Evolutionary conservation across 2,797 vertebrate genomes (phyloP).

Genomic region (Muraenolepis orangiensis): DNA sequence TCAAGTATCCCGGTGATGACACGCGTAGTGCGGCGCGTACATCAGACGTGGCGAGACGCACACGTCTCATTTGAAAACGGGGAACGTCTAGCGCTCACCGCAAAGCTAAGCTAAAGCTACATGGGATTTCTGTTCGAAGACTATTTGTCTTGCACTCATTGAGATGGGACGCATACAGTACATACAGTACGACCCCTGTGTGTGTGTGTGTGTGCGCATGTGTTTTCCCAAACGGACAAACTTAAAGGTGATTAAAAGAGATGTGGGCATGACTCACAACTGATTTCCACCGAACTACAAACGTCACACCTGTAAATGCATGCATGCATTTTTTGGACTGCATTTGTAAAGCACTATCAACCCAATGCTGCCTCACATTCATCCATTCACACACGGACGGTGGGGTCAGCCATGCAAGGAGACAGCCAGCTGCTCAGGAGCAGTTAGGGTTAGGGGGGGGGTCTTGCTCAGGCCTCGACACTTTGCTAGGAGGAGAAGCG

Average conservation of each 20-base stretch:
- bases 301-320: not conserved
- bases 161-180: constrained; percentile 34
- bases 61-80: constrained; percentile 15
- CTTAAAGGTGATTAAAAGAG: constrained; percentile 31
- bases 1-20: constrained; percentile 12
- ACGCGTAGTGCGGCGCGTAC: constrained; percentile 13
- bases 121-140: constrained; percentile 18
- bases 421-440: too few relatives aligned
- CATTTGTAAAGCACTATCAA: too few relatives aligned
- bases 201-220: constrained; percentile 37
- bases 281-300: not conserved
- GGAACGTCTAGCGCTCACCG: constrained; percentile 26
- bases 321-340: too few relatives aligned
- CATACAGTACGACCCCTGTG: constrained; percentile 39
- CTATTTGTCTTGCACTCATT: constrained; percentile 36
- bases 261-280: not conserved
- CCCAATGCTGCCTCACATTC: too few relatives aligned
- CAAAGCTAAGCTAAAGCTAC: constrained; percentile 27
- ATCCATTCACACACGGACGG: too few relatives aligned
- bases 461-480: too few relatives aligned
- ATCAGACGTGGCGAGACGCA: constrained; percentile 30
- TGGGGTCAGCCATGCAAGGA: too few relatives aligned
- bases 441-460: too few relatives aligned
- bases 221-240: constrained; percentile 33
- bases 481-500: too few relatives aligned